These are phyloP conservation scores for Drosophila parthenogenetica DNA, from an alignment of 2,888 invertebrate species.

Conservation along the genomic window DNA sequence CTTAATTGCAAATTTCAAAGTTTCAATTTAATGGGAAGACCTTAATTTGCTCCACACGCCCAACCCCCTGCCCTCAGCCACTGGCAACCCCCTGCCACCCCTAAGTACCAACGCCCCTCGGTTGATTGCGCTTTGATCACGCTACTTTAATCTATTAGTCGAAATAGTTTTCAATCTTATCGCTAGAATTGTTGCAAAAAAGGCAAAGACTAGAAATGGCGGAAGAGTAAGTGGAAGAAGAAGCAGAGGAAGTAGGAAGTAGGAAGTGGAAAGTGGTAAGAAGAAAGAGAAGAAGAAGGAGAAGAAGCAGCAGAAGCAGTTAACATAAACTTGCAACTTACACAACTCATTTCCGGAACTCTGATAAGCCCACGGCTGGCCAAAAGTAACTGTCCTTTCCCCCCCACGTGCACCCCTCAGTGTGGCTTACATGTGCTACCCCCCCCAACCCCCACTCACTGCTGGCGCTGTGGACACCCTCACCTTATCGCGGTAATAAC, in stretches of 20 bases:
- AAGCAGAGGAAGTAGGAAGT: neutral
- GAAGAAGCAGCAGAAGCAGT: slow-evolving; percentile 16
- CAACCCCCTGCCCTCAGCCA: neutral
- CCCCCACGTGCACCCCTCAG: neutral
- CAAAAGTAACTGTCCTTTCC: slow-evolving; percentile 25
- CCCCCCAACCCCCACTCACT: neutral
- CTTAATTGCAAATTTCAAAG: neutral
- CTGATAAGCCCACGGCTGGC: slow-evolving; percentile 62
- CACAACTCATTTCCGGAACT: slow-evolving; percentile 76
- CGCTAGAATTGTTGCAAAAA: slow-evolving; percentile 6
- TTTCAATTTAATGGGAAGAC: slow-evolving; percentile 3
- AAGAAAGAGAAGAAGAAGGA: slow-evolving; percentile 6
- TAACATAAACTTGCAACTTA: slow-evolving; percentile 68
- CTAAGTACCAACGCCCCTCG: neutral
- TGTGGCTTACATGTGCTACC: too few species aligned
- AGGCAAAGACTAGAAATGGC: neutral
- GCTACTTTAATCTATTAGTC: slow-evolving; percentile 33
- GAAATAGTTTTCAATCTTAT: slow-evolving; percentile 40
- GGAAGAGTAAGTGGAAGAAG: neutral
- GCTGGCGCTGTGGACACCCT: slow-evolving; percentile 54
- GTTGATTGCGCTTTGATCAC: slow-evolving; percentile 10
- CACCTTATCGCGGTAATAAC: slow-evolving; percentile 80
- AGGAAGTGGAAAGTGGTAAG: neutral
- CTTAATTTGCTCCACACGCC: neutral
- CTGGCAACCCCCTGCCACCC: too few species aligned